These are phyloP conservation scores for Allobates femoralis DNA, from an alignment of 2,797 vertebrate species.

Conservation along the genomic window DNA sequence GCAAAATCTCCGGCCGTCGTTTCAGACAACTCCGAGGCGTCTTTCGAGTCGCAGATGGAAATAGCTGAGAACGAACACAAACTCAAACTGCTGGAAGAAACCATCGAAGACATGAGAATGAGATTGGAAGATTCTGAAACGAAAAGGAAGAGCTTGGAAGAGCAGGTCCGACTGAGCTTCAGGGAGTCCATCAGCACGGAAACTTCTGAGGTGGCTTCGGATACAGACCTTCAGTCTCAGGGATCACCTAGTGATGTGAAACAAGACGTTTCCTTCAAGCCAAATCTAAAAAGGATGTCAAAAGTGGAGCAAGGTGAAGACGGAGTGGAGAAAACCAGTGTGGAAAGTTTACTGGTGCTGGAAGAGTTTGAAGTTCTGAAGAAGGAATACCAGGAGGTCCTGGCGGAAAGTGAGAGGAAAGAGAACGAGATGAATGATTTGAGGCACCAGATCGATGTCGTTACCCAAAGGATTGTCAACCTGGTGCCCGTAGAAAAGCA, in stretches of 20 bases:
- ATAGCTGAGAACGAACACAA: constrained; percentile 72
- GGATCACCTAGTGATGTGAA: constrained; percentile 84
- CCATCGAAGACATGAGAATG: constrained; percentile 79
- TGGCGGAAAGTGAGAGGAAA: constrained; percentile 79
- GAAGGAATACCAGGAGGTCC: constrained; percentile 76
- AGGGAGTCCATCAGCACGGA: constrained; percentile 68
- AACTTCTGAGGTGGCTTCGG: constrained; percentile 83
- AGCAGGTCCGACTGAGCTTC: constrained; percentile 74
- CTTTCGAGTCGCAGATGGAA: constrained; percentile 64
- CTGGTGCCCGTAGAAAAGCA: constrained; percentile 75
- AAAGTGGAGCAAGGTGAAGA: constrained; percentile 68
- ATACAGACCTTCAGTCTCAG: constrained; percentile 83
- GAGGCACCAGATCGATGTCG: constrained; percentile 79
- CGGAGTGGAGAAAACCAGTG: constrained; percentile 69
- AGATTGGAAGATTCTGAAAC: constrained; percentile 82
- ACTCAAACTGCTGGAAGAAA: constrained; percentile 78
- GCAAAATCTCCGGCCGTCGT: constrained; percentile 66
- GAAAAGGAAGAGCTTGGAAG: constrained; percentile 79
- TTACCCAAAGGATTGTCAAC: constrained; percentile 64
- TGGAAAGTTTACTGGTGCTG: constrained; percentile 65
- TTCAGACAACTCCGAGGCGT: constrained; percentile 52
- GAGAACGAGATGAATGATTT: constrained; percentile 78
- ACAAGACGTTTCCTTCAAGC: constrained; percentile 82
- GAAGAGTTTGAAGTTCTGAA: constrained; percentile 82
- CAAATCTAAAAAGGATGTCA: constrained; percentile 77